These are phyloP conservation scores for Gobio occitaniae DNA, from an alignment of 2,797 vertebrate genomes.

Conservation along the genomic window DNA sequence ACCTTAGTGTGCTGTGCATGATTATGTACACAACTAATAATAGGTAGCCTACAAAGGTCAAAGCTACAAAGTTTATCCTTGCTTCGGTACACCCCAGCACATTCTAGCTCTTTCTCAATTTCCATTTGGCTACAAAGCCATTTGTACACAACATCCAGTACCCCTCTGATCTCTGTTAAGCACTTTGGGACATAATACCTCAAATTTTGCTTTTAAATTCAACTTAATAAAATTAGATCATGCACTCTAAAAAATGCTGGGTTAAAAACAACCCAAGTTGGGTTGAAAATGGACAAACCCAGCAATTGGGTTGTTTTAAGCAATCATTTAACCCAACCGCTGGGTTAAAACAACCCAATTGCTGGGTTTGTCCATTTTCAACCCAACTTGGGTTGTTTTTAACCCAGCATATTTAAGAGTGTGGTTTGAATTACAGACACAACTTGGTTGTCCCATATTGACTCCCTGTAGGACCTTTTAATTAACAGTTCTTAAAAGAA, in stretches of 20 bases:
- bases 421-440: neutral
- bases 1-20: neutral
- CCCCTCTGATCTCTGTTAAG: no score
- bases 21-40: neutral
- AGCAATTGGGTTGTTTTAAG: no score
- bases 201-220: neutral
- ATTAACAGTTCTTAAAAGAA: neutral
- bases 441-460: neutral
- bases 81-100: neutral
- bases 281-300: no score
- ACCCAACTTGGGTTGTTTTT: no score
- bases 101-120: slow-evolving; percentile 3
- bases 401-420: no score
- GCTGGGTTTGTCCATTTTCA: no score
- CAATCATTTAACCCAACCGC: no score
- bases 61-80: neutral
- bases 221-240: neutral
- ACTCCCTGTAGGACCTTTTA: neutral
- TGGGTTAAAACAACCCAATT: no score
- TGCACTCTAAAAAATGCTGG: no score
- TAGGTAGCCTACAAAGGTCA: neutral
- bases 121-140: neutral
- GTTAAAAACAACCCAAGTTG: no score
- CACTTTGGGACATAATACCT: neutral
- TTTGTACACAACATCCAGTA: neutral